phyloP scores from a whole-genome alignment of 2,113 vertebrate genomes.

The Semnornis frantzii region DNA sequence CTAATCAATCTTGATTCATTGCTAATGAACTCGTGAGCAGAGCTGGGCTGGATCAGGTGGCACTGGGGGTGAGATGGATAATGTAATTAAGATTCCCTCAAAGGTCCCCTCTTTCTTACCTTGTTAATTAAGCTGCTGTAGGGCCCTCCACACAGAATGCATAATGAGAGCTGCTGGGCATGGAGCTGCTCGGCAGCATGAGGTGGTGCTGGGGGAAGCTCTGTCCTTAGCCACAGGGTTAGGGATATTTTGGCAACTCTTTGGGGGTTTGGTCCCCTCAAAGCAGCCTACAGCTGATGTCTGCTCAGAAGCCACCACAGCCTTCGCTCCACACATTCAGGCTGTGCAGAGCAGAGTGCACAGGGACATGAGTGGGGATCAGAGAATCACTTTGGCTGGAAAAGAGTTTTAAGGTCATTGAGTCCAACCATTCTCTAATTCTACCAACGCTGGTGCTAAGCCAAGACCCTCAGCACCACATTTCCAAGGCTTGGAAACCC shows the following conservation, averaged over 20 bases:
- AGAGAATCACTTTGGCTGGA: no score
- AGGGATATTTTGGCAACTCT: not conserved
- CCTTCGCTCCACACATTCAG: not conserved
- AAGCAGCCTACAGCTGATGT: not conserved
- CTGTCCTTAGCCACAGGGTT: not conserved
- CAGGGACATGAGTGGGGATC: not conserved
- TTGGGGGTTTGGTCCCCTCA: not conserved
- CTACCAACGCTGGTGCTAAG: no score
- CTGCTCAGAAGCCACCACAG: not conserved
- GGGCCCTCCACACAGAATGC: slow-evolving; percentile 21
- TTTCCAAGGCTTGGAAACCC: no score
- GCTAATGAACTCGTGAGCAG: slow-evolving; percentile 61
- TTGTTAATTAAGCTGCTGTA: slow-evolving; percentile 68
- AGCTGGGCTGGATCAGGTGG: slow-evolving; percentile 59
- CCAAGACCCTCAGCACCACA: no score
- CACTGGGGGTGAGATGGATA: slow-evolving; percentile 66
- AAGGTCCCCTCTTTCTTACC: slow-evolving; percentile 61
- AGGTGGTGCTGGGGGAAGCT: not conserved
- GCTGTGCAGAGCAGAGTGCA: accelerated
- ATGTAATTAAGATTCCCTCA: slow-evolving; percentile 68
- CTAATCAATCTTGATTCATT: slow-evolving; percentile 57
- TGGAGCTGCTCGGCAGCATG: not conserved
- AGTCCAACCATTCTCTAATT: no score
- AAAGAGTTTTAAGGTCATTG: no score
- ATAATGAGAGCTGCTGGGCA: not conserved